Evolutionary conservation across 2,888 invertebrate species (phyloP).

Genomic region (Melanophora roralis): DNA sequence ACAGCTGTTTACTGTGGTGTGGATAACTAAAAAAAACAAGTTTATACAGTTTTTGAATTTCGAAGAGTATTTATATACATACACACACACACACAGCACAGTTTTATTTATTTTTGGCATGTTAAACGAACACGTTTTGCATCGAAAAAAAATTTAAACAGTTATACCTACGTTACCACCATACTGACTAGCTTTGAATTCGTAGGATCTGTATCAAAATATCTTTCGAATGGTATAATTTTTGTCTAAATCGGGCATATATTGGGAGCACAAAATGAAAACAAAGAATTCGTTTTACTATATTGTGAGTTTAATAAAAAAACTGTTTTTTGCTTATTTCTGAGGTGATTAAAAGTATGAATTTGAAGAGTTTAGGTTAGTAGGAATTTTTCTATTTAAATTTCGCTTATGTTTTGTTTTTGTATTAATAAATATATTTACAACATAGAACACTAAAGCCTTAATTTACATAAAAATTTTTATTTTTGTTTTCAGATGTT

Average conservation of each 20-base stretch:
- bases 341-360: constrained; percentile 57
- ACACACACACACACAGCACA: too few species aligned
- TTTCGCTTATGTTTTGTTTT: constrained; percentile 25
- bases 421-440: constrained; percentile 11
- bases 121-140: too few species aligned
- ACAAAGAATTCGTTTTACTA: not conserved
- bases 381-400: constrained; percentile 39
- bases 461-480: constrained; percentile 42
- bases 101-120: too few species aligned
- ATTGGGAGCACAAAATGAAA: too few species aligned
- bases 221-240: too few species aligned
- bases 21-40: too few species aligned
- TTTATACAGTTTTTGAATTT: too few species aligned
- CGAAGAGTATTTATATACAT: too few species aligned
- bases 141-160: too few species aligned
- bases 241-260: too few species aligned
- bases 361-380: constrained; percentile 51
- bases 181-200: constrained; percentile 8
- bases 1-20: too few species aligned
- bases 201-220: not conserved
- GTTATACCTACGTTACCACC: too few species aligned
- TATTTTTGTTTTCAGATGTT: constrained; percentile 6
- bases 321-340: constrained; percentile 46
- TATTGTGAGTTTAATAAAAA: not conserved
- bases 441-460: constrained; percentile 53